A percentile compares a stretch with the other conserved stretches of the same genome.
Evolutionary conservation across 1,140 invertebrate species (phyloP).

Genomic region (Drosophila melanogaster): DNA sequence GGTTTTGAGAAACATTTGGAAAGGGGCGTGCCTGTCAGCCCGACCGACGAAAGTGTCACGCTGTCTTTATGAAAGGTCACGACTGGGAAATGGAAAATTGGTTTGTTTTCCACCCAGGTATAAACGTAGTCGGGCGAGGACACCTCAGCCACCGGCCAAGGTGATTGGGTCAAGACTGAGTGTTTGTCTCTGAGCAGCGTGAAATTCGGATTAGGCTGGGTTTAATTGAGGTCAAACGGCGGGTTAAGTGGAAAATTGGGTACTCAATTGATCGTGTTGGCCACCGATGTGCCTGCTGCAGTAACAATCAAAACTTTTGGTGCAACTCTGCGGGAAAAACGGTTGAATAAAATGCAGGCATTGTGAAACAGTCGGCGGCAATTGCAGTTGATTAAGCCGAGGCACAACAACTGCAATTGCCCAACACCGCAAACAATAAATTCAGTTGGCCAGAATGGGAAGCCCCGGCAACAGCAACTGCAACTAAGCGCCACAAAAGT

Average conservation of each 20-base stretch:
- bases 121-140: conserved; percentile 6
- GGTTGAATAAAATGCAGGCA: conserved; percentile 67
- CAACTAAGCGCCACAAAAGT: conserved; percentile 78
- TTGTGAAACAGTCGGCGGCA: conserved; percentile 43
- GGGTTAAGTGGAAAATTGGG: conserved; percentile 47
- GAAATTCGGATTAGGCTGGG: conserved; percentile 65
- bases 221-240: conserved; percentile 74
- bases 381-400: conserved; percentile 80
- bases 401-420: conserved; percentile 51
- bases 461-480: background rate
- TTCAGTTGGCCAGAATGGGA: conserved; percentile 34
- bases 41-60: conserved; percentile 61
- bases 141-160: conserved; percentile 39
- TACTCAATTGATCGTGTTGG: conserved; percentile 20
- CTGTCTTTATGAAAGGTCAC: conserved; percentile 57
- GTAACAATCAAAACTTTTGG: conserved; percentile 78
- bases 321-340: conserved; percentile 57
- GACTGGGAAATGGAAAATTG: conserved; percentile 37
- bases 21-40: conserved; percentile 44
- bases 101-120: conserved; percentile 57
- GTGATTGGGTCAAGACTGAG: conserved; percentile 66
- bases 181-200: conserved; percentile 14
- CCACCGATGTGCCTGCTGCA: conserved; percentile 38
- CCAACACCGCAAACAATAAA: conserved; percentile 75
- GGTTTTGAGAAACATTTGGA: conserved; percentile 9